Conservation (phyloP, 1,140 invertebrate species). For the Augochlora pura region DNA sequence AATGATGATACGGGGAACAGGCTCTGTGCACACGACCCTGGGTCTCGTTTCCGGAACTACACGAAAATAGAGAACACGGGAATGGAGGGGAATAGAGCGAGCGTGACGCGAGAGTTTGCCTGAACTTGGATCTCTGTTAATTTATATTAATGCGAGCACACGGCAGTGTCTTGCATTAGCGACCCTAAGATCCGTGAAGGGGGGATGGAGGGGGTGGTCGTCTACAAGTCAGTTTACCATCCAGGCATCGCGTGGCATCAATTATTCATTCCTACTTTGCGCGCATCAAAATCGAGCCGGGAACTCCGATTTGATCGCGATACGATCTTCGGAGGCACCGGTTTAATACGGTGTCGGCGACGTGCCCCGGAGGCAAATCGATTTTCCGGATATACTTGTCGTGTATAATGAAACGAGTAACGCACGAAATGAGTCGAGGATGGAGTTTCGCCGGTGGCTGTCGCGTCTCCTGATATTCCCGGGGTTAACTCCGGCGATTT, state of each 20-base stretch:
- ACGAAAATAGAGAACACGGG: conserved; percentile 13
- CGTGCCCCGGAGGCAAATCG: conserved; percentile 29
- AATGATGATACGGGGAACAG: conserved; percentile 9
- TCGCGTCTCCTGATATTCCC: background rate
- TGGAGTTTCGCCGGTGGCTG: background rate
- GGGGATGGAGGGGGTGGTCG: background rate
- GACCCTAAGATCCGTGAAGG: conserved; percentile 25
- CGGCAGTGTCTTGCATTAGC: conserved; percentile 54
- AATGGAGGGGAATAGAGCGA: too few species aligned
- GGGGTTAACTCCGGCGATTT: conserved; percentile 3
- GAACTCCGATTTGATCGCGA: conserved; percentile 41
- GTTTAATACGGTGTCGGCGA: conserved; percentile 22
- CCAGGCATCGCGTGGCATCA: conserved; percentile 42
- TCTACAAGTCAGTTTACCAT: conserved; percentile 43
- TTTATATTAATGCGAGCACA: conserved; percentile 68
- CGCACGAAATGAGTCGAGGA: conserved; percentile 31
- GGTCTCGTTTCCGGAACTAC: background rate
- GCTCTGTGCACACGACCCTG: background rate
- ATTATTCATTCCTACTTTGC: conserved; percentile 50
- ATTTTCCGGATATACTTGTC: conserved; percentile 30
- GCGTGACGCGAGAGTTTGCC: conserved; percentile 10
- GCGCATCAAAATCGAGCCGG: conserved; percentile 48
- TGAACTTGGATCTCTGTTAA: conserved; percentile 61
- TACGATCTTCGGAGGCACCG: conserved; percentile 27
- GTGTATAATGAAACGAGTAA: conserved; percentile 41